Conservation (phyloP, 2,888 invertebrate species). For the Agrilus biguttatus region DNA sequence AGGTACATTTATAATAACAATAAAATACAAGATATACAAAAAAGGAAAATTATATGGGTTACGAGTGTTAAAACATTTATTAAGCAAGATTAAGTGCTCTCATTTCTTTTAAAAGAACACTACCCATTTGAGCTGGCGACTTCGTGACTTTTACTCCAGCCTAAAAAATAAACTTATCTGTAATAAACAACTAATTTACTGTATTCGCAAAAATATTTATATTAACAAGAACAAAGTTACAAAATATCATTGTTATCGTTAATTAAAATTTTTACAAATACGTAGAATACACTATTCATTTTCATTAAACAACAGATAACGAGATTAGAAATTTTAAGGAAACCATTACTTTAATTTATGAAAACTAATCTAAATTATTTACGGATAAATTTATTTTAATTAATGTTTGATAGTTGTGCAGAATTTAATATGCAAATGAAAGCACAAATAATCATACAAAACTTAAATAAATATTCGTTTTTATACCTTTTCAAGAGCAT, state of each 20-base stretch:
- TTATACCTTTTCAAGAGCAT: conserved; percentile 65
- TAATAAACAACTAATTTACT: not conserved
- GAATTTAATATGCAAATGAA: not conserved
- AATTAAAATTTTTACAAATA: too few relatives aligned
- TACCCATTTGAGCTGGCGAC: conserved; percentile 94
- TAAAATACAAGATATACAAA: too few relatives aligned
- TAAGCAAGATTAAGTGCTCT: conserved; percentile 48
- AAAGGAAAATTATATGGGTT: too few relatives aligned
- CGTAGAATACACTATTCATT: too few relatives aligned
- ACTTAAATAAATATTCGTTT: not conserved
- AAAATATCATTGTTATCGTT: too few relatives aligned
- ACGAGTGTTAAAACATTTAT: conserved; percentile 3
- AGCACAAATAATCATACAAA: not conserved
- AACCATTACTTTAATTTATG: too few relatives aligned
- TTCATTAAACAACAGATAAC: too few relatives aligned
- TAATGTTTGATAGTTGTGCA: too few relatives aligned
- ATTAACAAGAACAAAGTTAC: not conserved
- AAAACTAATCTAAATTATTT: too few relatives aligned
- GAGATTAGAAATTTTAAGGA: too few relatives aligned
- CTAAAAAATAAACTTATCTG: conserved; percentile 19
- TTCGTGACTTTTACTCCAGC: conserved; percentile 90
- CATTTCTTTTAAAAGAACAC: conserved; percentile 79
- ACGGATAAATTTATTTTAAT: too few relatives aligned
- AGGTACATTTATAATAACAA: too few relatives aligned
- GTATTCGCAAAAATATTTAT: not conserved